Evolutionary conservation across 2,113 vertebrate genomes (phyloP), one percentile per base, ranked within the genome.

Genomic region (Apteryx mantelli): DNA sequence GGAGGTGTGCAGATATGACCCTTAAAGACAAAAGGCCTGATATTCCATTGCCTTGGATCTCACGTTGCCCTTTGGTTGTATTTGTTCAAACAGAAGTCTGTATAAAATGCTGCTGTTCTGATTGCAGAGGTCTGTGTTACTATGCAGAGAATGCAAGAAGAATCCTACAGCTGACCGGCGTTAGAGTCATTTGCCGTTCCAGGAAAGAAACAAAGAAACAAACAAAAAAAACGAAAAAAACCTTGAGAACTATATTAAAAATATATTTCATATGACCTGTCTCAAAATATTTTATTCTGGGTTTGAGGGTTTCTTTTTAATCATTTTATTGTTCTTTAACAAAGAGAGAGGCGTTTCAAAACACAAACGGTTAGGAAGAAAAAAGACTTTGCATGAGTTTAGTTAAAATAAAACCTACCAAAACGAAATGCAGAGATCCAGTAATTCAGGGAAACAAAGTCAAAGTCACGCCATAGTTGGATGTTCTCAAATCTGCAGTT

Each of bases 361-460:
- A 77, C 20, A 86, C 56, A 85, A 90, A 28, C 24, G 44, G 48
- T n/a, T 71, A 55, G 52, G 66, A 88, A 30, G 60, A 82, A 94
- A 86, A 60, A 60, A 60, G 56, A 60, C 30, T 60, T 34, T 60
- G 56, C 30, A 19, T 60, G 3, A 85, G 87, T 85, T 76, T 21
- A 3, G 19, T 76, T 81, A 55, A 73, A 92, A 91, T 78, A 65
- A 76, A 87, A 71, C 25, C 53, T 73, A 65, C 65, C 38, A 52
- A 82, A 65, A 79, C 68, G 61, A 87, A 94, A 87, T 11, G 17
- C 44, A 74, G 40, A n/a, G 30, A 30, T 87, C 94, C 77, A 78
- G 69, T 82, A 91, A 79, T 15, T 24, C n/a, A 63, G 24, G 34
- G 88, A 96, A 93, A 82, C 63, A 74, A 86, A 77, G 85, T 80